Conservation (phyloP, 2,888 invertebrate species). For the Lumbricus terrestris region DNA sequence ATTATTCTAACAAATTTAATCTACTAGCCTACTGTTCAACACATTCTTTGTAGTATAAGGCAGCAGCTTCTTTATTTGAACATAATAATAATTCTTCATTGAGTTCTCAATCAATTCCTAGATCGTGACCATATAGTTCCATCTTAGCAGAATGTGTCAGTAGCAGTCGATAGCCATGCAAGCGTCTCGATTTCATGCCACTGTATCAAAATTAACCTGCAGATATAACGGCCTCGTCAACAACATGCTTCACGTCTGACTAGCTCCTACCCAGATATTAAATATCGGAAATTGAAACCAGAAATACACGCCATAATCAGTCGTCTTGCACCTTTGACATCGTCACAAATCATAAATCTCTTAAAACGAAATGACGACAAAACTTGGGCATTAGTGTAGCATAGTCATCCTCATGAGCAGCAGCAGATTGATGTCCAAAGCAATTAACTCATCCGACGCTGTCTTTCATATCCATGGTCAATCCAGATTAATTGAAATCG, state of each 20-base stretch:
- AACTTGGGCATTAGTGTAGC: too few species aligned
- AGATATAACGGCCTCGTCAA: neutral
- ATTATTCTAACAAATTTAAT: too few species aligned
- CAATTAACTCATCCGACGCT: neutral
- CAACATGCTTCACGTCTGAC: neutral
- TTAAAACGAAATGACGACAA: neutral
- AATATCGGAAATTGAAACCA: neutral
- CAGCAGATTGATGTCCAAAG: neutral
- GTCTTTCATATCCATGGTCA: neutral
- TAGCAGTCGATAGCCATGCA: too few species aligned
- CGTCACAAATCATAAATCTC: neutral
- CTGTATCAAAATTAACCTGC: neutral
- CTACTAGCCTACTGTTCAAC: neutral
- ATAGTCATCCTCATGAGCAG: too few species aligned
- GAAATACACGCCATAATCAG: neutral
- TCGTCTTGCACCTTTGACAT: neutral
- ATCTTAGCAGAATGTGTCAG: neutral
- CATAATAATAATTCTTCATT: neutral
- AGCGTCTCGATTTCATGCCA: neutral
- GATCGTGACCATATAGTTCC: neutral
- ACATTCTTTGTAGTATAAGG: neutral
- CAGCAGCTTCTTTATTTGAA: neutral
- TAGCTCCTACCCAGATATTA: neutral
- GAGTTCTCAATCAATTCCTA: neutral
- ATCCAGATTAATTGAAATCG: neutral